Base-by-base conservation (phyloP, 2,113 vertebrate genomes). In the Anthoscopus minutus region DNA sequence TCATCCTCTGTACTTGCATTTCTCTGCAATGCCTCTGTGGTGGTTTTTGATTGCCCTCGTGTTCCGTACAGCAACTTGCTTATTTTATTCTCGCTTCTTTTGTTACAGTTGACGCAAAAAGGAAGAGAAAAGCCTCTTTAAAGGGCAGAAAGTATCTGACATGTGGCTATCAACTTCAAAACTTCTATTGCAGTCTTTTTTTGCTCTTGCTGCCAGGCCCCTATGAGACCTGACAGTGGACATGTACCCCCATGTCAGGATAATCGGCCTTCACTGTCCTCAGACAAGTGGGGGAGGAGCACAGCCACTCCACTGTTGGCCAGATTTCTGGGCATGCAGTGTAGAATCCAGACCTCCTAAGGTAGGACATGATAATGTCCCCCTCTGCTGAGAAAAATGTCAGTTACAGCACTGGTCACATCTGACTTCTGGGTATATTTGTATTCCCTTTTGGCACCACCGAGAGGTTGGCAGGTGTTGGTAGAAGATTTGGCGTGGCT, bases 251-350 rank as follows among this genome's bases (percentile, higher is more conserved):
- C 71, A 81, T 95, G 95, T 96, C 96, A 97, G 97, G 89, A 96
- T 94, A 97, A 89, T 95, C 78, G 50, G 91, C 94, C 91, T 97
- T 93, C 88, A 94, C 15, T 97, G 94, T 97, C 91, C 91, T 97
- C 94, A 97, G 76, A 89, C 91, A 95, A 95, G 90, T 95, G 94
- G 95, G 97, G 96, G 96, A 97, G 96, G 94, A 97, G 93, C 96
- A 96, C 90, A 97, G 91, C 92, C 94, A 89, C 95, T 97, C 93
- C 95, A 96, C 76, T 97, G 91, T 94, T 97, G 96, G 94, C 94
- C 95, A 79, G 70, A 94, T 97, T 96, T 97, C 96, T 97, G 96
- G 92, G 95, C 96, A 97, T 96, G 96, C 97, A 97, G 95, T 97
- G 88, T 97, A 97, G 96, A 97, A 94, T 95, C 94, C 95, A 97